phyloP scores from a whole-genome alignment of 2,888 invertebrate genomes.

The Cerastis leucographa region DNA sequence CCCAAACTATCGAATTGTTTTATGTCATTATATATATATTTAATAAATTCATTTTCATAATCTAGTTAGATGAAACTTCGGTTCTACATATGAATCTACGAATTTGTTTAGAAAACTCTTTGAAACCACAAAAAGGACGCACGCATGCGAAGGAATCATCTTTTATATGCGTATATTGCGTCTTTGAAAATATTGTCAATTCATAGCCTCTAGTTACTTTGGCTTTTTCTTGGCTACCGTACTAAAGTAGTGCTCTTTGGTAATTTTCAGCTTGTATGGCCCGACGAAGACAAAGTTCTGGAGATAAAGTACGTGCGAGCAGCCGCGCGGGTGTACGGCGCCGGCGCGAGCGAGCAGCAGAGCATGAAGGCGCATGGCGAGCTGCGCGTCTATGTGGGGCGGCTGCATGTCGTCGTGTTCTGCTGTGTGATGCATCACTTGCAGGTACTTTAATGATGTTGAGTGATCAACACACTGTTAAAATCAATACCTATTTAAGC shows the following conservation, averaged over 20 bases:
- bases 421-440: slow-evolving; percentile 92
- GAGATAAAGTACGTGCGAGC: slow-evolving; percentile 95
- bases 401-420: slow-evolving; percentile 93
- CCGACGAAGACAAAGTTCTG: slow-evolving; percentile 95
- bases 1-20: not conserved
- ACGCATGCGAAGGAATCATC: not conserved
- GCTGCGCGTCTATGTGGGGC: slow-evolving; percentile 92
- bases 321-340: slow-evolving; percentile 90
- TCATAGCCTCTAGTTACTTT: not conserved
- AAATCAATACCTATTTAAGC: not conserved
- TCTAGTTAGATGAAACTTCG: not conserved
- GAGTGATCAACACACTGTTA: too few species aligned
- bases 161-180: too few species aligned
- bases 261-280: slow-evolving; percentile 91
- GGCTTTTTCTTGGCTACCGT: not conserved
- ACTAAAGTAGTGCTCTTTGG: not conserved
- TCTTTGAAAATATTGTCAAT: not conserved
- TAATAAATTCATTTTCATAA: too few species aligned
- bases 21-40: too few species aligned
- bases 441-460: slow-evolving; percentile 85
- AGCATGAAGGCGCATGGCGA: slow-evolving; percentile 93
- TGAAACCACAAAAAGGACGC: too few species aligned
- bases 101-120: not conserved
- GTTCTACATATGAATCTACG: not conserved
- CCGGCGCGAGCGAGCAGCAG: slow-evolving; percentile 72